Percentiles rank a stretch among this genome's conserved stretches.
Evolutionary conservation across 2,888 invertebrate species (phyloP).

Genomic region (Elaeidobius kamerunicus): DNA sequence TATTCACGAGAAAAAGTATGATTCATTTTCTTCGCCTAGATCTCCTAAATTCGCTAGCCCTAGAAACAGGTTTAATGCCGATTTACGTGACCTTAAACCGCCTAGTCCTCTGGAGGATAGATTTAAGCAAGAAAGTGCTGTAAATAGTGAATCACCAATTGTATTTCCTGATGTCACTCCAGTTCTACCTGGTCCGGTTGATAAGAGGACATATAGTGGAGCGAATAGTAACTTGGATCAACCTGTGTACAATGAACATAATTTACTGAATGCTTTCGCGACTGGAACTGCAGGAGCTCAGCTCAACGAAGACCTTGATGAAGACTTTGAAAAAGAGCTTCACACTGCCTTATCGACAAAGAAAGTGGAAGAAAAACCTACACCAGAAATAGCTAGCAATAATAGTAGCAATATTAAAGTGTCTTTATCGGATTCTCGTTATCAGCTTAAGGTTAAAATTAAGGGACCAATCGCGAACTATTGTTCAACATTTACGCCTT

Average conservation of each 20-base stretch:
- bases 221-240: constrained; percentile 58
- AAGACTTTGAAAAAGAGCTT: constrained; percentile 74
- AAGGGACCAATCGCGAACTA: constrained; percentile 85
- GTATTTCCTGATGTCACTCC: constrained; percentile 62
- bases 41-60: constrained; percentile 60
- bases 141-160: constrained; percentile 9
- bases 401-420: constrained; percentile 53
- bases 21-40: constrained; percentile 54
- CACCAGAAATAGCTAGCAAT: constrained; percentile 49
- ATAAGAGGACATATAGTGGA: constrained; percentile 76
- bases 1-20: constrained; percentile 59
- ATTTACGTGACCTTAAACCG: constrained; percentile 41
- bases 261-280: constrained; percentile 65
- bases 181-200: constrained; percentile 81
- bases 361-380: constrained; percentile 48
- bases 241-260: constrained; percentile 58
- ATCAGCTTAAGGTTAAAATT: constrained; percentile 86
- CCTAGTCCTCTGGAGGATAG: constrained; percentile 52
- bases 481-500: constrained; percentile 57
- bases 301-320: constrained; percentile 67
- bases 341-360: constrained; percentile 64
- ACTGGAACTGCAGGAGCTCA: constrained; percentile 68
- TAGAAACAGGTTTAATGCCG: constrained; percentile 24
- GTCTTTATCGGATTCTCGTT: constrained; percentile 74
- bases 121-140: constrained; percentile 21